phyloP scores from a whole-genome alignment of 2,888 invertebrate genomes.

The Neelides folsomi region DNA sequence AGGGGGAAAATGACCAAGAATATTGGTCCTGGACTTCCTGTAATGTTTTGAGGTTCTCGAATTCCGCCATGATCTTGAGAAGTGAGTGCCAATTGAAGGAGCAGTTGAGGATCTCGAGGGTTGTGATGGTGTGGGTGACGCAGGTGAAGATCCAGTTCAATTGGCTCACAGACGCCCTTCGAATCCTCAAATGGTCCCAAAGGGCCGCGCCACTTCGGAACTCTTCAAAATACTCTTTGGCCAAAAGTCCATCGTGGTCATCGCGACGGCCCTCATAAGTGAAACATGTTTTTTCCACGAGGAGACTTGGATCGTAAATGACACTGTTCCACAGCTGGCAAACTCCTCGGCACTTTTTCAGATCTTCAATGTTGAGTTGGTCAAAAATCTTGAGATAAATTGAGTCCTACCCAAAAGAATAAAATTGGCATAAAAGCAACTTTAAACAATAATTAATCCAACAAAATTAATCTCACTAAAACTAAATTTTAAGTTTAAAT shows the following conservation, averaged over 20 bases:
- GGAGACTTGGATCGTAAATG: constrained; percentile 12
- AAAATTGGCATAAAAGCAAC: too few species aligned
- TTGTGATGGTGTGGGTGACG: constrained; percentile 17
- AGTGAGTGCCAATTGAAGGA: constrained; percentile 26
- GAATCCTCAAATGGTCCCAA: constrained; percentile 24
- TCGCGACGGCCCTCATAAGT: constrained; percentile 27
- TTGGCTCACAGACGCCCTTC: constrained; percentile 19
- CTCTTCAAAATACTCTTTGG: constrained; percentile 16
- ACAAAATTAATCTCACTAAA: too few species aligned
- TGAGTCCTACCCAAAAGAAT: too few species aligned
- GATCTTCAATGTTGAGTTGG: constrained; percentile 8
- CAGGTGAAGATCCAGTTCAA: constrained; percentile 19
- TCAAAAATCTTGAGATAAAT: too few species aligned
- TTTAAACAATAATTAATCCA: too few species aligned
- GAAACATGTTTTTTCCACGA: constrained; percentile 21
- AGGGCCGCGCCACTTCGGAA: constrained; percentile 13
- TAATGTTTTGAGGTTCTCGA: constrained; percentile 19
- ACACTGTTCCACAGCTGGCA: constrained; percentile 17
- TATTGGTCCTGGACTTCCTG: constrained; percentile 27
- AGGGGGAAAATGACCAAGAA: constrained; percentile 27
- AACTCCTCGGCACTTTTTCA: constrained; percentile 19
- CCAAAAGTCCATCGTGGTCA: constrained; percentile 19
- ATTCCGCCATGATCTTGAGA: constrained; percentile 23
- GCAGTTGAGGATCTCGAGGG: constrained; percentile 28
- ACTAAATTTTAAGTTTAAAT: too few species aligned